Conservation (phyloP, 2,888 invertebrate species). For the Dorcus parallelipipedus region DNA sequence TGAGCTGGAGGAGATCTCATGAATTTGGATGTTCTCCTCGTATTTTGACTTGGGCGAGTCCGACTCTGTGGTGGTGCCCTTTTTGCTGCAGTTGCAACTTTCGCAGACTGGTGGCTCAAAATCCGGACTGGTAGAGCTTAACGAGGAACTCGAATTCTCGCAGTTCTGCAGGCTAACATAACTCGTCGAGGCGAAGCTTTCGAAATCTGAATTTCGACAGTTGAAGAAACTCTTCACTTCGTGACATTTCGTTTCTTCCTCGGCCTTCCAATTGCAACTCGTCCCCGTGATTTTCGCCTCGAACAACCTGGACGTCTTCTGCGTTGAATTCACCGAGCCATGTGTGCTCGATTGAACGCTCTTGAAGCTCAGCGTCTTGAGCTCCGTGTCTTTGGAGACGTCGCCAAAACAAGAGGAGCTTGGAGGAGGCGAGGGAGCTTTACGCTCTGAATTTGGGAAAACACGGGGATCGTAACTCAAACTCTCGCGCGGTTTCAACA, state of each 20-base stretch:
- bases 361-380: no score
- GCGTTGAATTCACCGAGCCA: no score
- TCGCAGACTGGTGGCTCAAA: constrained; percentile 10
- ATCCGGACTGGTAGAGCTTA: background rate
- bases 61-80: background rate
- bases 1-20: constrained; percentile 65
- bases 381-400: no score
- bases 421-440: no score
- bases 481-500: constrained; percentile 38
- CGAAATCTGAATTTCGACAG: background rate
- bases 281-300: background rate
- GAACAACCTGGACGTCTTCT: no score
- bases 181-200: background rate
- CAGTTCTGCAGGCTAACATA: background rate
- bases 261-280: constrained; percentile 2
- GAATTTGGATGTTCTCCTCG: constrained; percentile 56
- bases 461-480: constrained; percentile 36
- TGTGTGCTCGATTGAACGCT: no score
- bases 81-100: background rate
- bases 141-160: background rate
- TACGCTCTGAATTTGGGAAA: no score
- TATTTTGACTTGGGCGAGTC: background rate
- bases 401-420: no score
- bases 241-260: constrained; percentile 6
- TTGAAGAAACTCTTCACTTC: constrained; percentile 3